Percentiles rank a stretch among this genome's conserved stretches.
Conservation (phyloP, 2,888 invertebrate species). For the Heliothis peltigera region DNA sequence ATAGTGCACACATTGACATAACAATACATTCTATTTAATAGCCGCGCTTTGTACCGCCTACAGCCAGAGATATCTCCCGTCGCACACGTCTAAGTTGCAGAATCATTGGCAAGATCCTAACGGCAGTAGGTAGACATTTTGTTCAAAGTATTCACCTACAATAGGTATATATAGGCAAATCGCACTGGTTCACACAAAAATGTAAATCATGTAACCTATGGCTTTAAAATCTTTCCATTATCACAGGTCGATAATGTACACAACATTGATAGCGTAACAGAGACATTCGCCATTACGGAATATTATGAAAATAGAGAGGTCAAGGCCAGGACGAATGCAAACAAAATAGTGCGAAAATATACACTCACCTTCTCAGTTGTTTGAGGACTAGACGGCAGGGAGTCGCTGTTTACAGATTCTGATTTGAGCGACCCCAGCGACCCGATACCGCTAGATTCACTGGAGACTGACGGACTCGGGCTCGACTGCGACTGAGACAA, state of each 20-base stretch:
- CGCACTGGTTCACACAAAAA: slow-evolving; percentile 19
- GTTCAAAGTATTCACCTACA: slow-evolving; percentile 22
- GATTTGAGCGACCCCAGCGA: slow-evolving; percentile 89
- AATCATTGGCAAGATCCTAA: slow-evolving; percentile 52
- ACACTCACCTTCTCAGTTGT: slow-evolving; percentile 87
- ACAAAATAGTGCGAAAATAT: slow-evolving; percentile 79
- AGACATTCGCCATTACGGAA: slow-evolving; percentile 88
- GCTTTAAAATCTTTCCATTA: slow-evolving; percentile 76
- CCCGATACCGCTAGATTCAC: slow-evolving; percentile 91
- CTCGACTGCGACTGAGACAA: slow-evolving; percentile 86
- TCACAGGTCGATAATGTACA: slow-evolving; percentile 79
- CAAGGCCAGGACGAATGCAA: slow-evolving; percentile 89
- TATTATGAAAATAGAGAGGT: slow-evolving; percentile 90
- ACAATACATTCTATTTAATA: slow-evolving; percentile 13
- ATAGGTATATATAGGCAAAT: slow-evolving; percentile 14
- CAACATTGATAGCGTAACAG: slow-evolving; percentile 83
- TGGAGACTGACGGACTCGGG: slow-evolving; percentile 90
- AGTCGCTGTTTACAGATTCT: slow-evolving; percentile 86
- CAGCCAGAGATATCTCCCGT: slow-evolving; percentile 3
- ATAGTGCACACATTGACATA: slow-evolving; percentile 50
- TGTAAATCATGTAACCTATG: slow-evolving; percentile 39
- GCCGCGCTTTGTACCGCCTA: background rate
- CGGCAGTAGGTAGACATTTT: slow-evolving; percentile 50
- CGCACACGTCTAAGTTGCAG: slow-evolving; percentile 24
- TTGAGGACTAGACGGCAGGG: slow-evolving; percentile 88